A percentile compares a stretch with the other conserved stretches of the same genome.
Evolutionary conservation across 2,797 vertebrate genomes (phyloP).

Genomic region (Bucorvus abyssinicus): DNA sequence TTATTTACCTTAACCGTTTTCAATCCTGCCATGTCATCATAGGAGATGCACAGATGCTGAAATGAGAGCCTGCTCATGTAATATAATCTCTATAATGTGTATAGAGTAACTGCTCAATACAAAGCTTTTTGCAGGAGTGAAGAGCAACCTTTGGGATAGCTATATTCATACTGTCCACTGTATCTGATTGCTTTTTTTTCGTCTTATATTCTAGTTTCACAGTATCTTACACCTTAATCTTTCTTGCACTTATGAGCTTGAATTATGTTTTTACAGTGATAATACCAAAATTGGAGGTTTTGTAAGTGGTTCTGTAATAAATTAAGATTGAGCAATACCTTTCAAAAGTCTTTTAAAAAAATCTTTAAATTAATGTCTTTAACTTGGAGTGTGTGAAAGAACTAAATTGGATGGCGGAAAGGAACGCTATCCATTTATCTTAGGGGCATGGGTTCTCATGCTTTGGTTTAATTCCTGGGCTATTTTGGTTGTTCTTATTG

Average conservation of each 20-base stretch:
- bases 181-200: not conserved
- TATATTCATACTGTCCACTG: not conserved
- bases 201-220: not conserved
- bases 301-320: not conserved
- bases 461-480: not conserved
- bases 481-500: not conserved
- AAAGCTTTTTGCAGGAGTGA: not conserved
- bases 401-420: not conserved
- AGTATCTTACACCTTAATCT: not conserved
- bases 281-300: not conserved
- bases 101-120: not conserved
- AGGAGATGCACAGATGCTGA: not conserved
- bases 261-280: not conserved
- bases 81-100: not conserved
- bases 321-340: not conserved
- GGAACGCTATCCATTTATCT: not conserved
- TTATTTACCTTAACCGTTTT: constrained; percentile 4
- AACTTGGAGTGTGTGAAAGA: not conserved
- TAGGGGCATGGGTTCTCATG: not conserved
- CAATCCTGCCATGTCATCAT: not conserved
- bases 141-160: not conserved
- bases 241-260: not conserved
- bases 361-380: not conserved
- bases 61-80: not conserved
- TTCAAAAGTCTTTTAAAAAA: not conserved